Evolutionary conservation across 2,888 invertebrate genomes (phyloP), one percentile per base, ranked within the genome.

Genomic region (Pharmacophagus antenor): DNA sequence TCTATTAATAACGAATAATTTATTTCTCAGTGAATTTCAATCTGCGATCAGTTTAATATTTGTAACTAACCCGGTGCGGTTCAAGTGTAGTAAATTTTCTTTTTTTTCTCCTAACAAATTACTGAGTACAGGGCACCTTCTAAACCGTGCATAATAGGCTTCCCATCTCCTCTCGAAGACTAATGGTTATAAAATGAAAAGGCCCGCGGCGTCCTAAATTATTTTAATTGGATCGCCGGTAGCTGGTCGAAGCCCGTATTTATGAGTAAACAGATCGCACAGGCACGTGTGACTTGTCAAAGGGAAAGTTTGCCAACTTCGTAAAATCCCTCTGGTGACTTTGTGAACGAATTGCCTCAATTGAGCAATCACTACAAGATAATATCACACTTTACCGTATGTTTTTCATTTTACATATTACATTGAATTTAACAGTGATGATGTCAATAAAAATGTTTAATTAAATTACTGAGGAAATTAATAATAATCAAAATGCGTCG

Each of bases 201-300:
- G 88, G 79, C 82, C 87, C 67, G 77, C 74, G 83, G 89, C 88
- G 76, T 86, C 84, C 87, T 87, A 85, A 89, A 90, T 91, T 90
- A 91, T 90, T 91, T 90, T 91, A 91, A 91, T 91, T 91, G 90
- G 88, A n/a, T n/a, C 85, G 88, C 83, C 90, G 87, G 91, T 91
- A 91, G 91, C 91, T 80, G 75, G 77, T 79, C 70, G 76, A 76
- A 72, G 70, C 70, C 73, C 69, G 73, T 78, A 71, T 76, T 76
- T 76, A 78, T 73, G 69, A 67, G 74, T 76, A 71, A 72, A 76
- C 73, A 76, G 71, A 74, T 65, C 64, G 69, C 70, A n/a, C 64
- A 61, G 48, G 47, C 48, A 58, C 49, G 50, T 64, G 58, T 63
- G 63, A 62, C 62, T 57, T 60, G 58, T 59, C 42, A 58, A 60